Percentiles rank a stretch among this genome's conserved stretches.
These are phyloP conservation scores for Adoxophyes honmai DNA, from an alignment of 1,140 invertebrate genomes.

Conservation along the genomic window DNA sequence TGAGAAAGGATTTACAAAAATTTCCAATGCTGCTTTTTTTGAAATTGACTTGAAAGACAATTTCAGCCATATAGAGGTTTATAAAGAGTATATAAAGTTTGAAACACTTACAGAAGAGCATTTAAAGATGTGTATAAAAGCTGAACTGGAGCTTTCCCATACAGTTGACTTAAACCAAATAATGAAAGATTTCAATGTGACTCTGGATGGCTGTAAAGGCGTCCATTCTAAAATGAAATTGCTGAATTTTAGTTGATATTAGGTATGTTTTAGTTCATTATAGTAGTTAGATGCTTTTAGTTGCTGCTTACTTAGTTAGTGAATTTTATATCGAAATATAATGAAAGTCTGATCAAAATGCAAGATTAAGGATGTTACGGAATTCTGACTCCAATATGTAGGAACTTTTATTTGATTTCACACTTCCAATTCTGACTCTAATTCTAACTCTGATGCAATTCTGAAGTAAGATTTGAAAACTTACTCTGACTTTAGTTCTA, in stretches of 20 bases:
- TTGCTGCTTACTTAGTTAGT: background rate
- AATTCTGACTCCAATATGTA: too few species aligned
- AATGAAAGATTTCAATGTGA: slow-evolving; percentile 56
- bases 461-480: too few species aligned
- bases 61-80: slow-evolving; percentile 34
- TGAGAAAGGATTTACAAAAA: slow-evolving; percentile 28
- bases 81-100: slow-evolving; percentile 52
- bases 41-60: slow-evolving; percentile 29
- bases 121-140: slow-evolving; percentile 53
- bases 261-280: slow-evolving; percentile 32
- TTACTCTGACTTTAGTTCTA: too few species aligned
- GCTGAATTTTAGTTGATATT: slow-evolving; percentile 38
- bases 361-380: too few species aligned
- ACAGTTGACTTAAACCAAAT: slow-evolving; percentile 37
- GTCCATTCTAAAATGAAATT: slow-evolving; percentile 60
- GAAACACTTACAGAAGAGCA: slow-evolving; percentile 38
- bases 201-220: slow-evolving; percentile 66
- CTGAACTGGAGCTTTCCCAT: slow-evolving; percentile 38
- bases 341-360: too few species aligned
- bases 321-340: too few species aligned
- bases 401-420: too few species aligned
- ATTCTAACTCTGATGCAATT: too few species aligned
- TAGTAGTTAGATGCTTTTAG: slow-evolving; percentile 12
- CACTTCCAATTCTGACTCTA: too few species aligned
- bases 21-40: slow-evolving; percentile 39